Evolutionary conservation across 1,140 invertebrate genomes (phyloP), one percentile per base, ranked within the genome.

Genomic region (Drosophila busckii): DNA sequence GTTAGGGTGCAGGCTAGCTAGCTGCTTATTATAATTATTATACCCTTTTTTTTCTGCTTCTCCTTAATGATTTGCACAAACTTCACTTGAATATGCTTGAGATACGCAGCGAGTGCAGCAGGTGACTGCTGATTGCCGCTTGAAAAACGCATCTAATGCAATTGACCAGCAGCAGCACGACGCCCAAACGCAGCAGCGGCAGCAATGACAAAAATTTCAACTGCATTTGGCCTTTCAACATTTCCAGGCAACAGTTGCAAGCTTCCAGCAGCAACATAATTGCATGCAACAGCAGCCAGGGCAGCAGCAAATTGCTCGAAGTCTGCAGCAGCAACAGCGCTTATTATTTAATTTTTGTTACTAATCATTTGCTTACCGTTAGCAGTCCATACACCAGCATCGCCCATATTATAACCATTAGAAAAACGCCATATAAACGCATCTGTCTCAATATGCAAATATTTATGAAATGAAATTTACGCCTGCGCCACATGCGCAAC

Each of bases 131-230:
- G 6, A 70, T 29, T 16, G 69, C 61, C 1, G 16, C 8, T 25
- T 71, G 55, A 6, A 70, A 62, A 1, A 56, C 62, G 26, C 16
- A 31, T 16, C 35, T 48, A 8, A 71, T 22, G 10, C 55, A 67
- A n/a, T 22, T 40, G 13, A 70, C 68, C 28, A 71, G 13, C 3
- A n/a, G 8, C 4, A 62, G 4, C n/a, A 25, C 22, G 9, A 45
- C 9, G 22, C 40, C 2, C 2, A 64, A 31, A 4, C 53, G 12
- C 1, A 13, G 0, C 26, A 62, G 19, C 0, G 50, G 10, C n/a
- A 7, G 41, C 5, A 4, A 58, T 1, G 3, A 29, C 10, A 0
- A n/a, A n/a, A n/a, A n/a, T n/a, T 10, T 32, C 28, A 49, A 4
- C 0, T 50, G 3, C 3, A 73, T 1, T 8, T 0, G 28, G 0